phyloP scores from a whole-genome alignment of 2,888 invertebrate genomes.

The Alcis repandata region DNA sequence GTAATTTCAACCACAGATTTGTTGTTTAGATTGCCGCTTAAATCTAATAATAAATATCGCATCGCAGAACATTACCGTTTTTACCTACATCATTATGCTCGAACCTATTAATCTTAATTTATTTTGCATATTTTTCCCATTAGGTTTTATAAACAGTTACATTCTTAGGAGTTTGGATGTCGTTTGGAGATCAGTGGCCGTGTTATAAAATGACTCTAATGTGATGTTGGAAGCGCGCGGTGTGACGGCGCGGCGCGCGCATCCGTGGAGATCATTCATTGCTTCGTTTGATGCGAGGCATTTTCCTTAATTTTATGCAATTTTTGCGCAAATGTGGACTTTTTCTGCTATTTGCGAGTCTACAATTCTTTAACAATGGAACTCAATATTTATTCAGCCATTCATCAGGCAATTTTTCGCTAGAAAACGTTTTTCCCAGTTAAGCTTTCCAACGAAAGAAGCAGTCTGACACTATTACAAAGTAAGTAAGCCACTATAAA shows the following conservation, averaged over 20 bases:
- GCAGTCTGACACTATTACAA: too few relatives aligned
- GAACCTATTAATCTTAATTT: slow-evolving; percentile 11
- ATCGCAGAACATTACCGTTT: slow-evolving; percentile 28
- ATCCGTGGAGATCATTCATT: slow-evolving; percentile 42
- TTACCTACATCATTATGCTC: slow-evolving; percentile 13
- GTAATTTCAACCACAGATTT: background rate
- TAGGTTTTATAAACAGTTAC: slow-evolving; percentile 11
- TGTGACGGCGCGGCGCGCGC: slow-evolving; percentile 43
- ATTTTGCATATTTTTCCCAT: slow-evolving; percentile 31
- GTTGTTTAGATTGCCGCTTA: slow-evolving; percentile 28
- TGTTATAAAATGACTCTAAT: slow-evolving; percentile 29
- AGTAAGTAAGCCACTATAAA: background rate
- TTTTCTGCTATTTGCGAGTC: background rate
- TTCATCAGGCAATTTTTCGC: too few relatives aligned
- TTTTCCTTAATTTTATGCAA: slow-evolving; percentile 16
- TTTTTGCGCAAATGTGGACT: background rate
- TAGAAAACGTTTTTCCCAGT: too few relatives aligned
- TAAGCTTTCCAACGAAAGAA: too few relatives aligned
- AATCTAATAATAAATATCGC: slow-evolving; percentile 20
- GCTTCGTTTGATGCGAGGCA: slow-evolving; percentile 24
- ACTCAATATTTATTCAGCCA: background rate
- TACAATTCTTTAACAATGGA: too few relatives aligned
- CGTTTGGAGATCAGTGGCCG: slow-evolving; percentile 32
- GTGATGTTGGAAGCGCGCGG: slow-evolving; percentile 36
- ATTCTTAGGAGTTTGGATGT: slow-evolving; percentile 11